Evolutionary conservation across 2,113 vertebrate genomes (phyloP).

Genomic region (Pelvicachromis taeniatus): DNA sequence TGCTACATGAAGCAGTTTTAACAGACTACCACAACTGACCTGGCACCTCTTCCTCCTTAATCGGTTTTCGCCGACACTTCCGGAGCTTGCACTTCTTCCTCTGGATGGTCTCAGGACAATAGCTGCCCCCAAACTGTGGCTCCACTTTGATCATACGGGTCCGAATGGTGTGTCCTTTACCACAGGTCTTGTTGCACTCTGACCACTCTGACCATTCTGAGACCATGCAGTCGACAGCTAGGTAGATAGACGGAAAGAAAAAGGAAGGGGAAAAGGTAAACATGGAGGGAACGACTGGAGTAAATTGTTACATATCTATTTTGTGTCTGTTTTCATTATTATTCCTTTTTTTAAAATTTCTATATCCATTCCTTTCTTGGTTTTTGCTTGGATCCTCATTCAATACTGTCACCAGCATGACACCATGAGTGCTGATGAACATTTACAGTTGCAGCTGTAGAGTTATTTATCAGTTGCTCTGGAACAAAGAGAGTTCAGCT

Average conservation of each 20-base stretch:
- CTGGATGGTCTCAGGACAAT: constrained; percentile 90
- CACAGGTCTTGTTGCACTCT: constrained; percentile 92
- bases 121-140: constrained; percentile 84
- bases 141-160: constrained; percentile 90
- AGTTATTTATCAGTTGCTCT: neutral
- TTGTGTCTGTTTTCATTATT: neutral
- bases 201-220: constrained; percentile 94
- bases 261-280: neutral
- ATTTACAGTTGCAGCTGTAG: neutral
- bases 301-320: neutral
- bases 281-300: neutral
- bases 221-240: constrained; percentile 89
- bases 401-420: neutral
- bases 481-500: neutral
- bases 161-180: constrained; percentile 91
- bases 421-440: neutral
- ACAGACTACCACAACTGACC: constrained; percentile 53
- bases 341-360: neutral
- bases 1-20: neutral
- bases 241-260: neutral
- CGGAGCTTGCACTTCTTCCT: constrained; percentile 88
- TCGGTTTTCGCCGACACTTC: constrained; percentile 76
- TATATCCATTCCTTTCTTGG: neutral
- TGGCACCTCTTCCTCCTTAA: constrained; percentile 59
- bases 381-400: neutral